Percentiles rank a stretch among this genome's conserved stretches.
Conservation (phyloP, 2,888 invertebrate genomes). For the Omphaloscelis lunosa region DNA sequence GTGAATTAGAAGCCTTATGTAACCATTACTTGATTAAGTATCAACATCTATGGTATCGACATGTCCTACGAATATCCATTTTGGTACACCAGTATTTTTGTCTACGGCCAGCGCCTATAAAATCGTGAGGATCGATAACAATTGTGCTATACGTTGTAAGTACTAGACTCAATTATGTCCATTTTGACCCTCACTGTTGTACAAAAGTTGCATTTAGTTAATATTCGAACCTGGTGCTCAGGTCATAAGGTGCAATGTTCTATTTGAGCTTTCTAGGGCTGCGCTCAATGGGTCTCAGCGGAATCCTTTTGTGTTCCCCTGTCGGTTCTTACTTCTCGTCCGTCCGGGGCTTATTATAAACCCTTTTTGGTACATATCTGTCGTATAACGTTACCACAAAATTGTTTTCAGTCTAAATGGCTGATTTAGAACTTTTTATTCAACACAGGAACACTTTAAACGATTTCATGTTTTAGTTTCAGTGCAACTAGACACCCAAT, state of each 20-base stretch:
- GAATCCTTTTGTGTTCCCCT: conserved; percentile 25
- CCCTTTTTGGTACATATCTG: conserved; percentile 3
- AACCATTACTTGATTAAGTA: conserved; percentile 18
- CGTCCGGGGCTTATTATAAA: conserved; percentile 3
- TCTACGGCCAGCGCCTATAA: background rate
- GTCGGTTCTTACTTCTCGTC: conserved; percentile 1
- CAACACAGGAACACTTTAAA: background rate
- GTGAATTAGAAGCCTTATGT: background rate
- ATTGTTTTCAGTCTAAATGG: background rate
- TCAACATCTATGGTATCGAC: background rate
- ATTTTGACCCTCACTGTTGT: background rate
- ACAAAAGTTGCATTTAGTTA: background rate
- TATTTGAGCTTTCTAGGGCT: background rate
- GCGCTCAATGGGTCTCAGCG: conserved; percentile 1
- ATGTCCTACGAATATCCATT: background rate
- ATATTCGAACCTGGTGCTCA: conserved; percentile 3
- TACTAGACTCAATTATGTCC: conserved; percentile 13
- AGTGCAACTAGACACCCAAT: background rate
- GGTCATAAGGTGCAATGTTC: conserved; percentile 13
- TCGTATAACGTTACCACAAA: background rate
- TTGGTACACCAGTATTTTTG: conserved; percentile 2
- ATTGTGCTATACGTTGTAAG: background rate
- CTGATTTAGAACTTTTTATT: background rate
- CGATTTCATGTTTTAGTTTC: background rate
- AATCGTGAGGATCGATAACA: conserved; percentile 5